These are phyloP conservation scores for Cephus sareptanus DNA, from an alignment of 2,888 invertebrate species.

Conservation along the genomic window DNA sequence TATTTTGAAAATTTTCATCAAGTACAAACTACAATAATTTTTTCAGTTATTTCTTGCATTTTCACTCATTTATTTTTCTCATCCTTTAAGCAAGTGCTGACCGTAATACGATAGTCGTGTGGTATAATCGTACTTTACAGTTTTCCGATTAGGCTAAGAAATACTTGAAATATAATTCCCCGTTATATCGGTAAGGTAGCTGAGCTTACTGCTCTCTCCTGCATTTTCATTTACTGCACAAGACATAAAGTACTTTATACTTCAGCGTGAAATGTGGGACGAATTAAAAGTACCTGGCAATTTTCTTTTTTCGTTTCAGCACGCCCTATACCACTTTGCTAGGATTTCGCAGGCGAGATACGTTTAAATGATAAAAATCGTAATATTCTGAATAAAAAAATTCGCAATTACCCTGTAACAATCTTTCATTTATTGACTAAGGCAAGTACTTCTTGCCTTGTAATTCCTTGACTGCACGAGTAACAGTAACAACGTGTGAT, in stretches of 20 bases:
- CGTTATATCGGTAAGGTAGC: not conserved
- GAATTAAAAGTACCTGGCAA: not conserved
- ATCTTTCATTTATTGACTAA: not conserved
- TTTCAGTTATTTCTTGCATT: not conserved
- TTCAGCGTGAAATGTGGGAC: not conserved
- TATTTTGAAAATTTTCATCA: not conserved
- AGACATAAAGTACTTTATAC: not conserved
- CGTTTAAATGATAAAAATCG: not conserved
- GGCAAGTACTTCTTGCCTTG: not conserved
- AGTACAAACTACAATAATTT: too few species aligned
- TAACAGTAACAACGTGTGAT: conserved; percentile 24
- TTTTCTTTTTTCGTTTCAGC: not conserved
- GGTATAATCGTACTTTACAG: not conserved
- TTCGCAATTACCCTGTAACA: not conserved
- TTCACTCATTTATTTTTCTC: not conserved
- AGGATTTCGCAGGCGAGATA: not conserved
- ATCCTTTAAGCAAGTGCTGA: not conserved
- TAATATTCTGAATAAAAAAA: not conserved
- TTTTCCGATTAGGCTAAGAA: not conserved
- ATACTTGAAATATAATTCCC: not conserved
- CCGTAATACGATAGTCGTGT: not conserved
- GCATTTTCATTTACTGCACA: not conserved
- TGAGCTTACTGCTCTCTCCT: not conserved
- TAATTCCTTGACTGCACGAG: not conserved
- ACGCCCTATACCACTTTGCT: not conserved